phyloP scores from a whole-genome alignment of 1,140 invertebrate species.

The Bicyclus anynana region DNA sequence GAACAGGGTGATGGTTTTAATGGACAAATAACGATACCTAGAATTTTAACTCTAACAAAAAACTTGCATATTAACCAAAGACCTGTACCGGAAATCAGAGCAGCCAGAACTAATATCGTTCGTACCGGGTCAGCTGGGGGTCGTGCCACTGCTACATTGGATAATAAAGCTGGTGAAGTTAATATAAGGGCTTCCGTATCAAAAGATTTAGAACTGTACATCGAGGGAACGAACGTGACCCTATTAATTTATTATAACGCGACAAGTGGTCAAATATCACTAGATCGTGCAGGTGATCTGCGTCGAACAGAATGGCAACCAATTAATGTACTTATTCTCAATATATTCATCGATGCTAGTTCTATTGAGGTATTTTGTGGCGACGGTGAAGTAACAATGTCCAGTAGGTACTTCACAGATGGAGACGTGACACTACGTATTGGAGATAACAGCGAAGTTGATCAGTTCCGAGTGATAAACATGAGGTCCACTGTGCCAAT shows the following conservation, averaged over 20 bases:
- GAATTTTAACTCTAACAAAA: constrained; percentile 35
- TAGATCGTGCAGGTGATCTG: constrained; percentile 44
- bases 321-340: constrained; percentile 31
- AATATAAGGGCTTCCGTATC: constrained; percentile 23
- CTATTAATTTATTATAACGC: constrained; percentile 43
- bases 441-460: constrained; percentile 21
- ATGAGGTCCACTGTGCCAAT: constrained; percentile 35
- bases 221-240: constrained; percentile 35
- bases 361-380: constrained; percentile 68
- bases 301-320: constrained; percentile 48
- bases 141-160: constrained; percentile 26
- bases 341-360: constrained; percentile 56
- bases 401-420: constrained; percentile 53
- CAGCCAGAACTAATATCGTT: constrained; percentile 17
- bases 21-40: constrained; percentile 54
- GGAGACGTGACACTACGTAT: constrained; percentile 36
- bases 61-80: constrained; percentile 43
- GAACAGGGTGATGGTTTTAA: constrained; percentile 52
- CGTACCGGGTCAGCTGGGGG: constrained; percentile 22
- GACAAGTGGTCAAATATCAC: constrained; percentile 25
- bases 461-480: constrained; percentile 31
- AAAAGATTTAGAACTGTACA: constrained; percentile 30
- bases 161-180: constrained; percentile 44
- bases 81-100: constrained; percentile 39
- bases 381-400: constrained; percentile 57